Percentiles rank a stretch among this genome's conserved stretches.
These are phyloP conservation scores for Gasteruption jaculator DNA, from an alignment of 2,888 invertebrate genomes.

Conservation along the genomic window DNA sequence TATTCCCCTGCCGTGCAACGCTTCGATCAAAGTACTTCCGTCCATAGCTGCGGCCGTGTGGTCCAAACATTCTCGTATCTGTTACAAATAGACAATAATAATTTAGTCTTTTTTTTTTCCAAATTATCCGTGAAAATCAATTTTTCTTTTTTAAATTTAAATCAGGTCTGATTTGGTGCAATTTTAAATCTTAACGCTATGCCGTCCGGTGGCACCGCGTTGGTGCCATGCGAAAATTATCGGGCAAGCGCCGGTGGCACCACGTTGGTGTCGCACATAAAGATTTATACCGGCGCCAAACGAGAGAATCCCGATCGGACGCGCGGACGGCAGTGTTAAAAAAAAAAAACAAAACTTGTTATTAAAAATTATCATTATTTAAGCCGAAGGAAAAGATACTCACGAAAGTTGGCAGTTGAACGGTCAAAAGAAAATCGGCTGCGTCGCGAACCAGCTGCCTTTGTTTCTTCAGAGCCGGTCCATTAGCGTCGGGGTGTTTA, in stretches of 20 bases:
- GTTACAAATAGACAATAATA: conserved; percentile 8
- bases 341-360: conserved; percentile 2
- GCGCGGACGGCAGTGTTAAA: too few species aligned
- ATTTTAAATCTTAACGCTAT: too few species aligned
- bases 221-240: too few species aligned
- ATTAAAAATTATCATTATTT: neutral
- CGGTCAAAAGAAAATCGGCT: conserved; percentile 87
- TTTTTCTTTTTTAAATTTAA: too few species aligned
- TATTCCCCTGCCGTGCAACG: conserved; percentile 92
- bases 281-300: too few species aligned
- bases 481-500: conserved; percentile 69
- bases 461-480: conserved; percentile 73
- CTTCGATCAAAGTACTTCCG: conserved; percentile 86
- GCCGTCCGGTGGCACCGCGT: too few species aligned
- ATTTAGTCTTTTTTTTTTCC: too few species aligned
- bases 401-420: conserved; percentile 93
- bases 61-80: conserved; percentile 87
- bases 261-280: too few species aligned
- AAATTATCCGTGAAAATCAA: too few species aligned
- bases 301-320: too few species aligned
- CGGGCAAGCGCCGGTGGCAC: too few species aligned
- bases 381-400: conserved; percentile 45
- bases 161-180: too few species aligned
- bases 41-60: conserved; percentile 94
- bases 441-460: conserved; percentile 90